These are phyloP conservation scores for Stegana nigrithorax DNA, from an alignment of 2,888 invertebrate genomes.

Conservation along the genomic window DNA sequence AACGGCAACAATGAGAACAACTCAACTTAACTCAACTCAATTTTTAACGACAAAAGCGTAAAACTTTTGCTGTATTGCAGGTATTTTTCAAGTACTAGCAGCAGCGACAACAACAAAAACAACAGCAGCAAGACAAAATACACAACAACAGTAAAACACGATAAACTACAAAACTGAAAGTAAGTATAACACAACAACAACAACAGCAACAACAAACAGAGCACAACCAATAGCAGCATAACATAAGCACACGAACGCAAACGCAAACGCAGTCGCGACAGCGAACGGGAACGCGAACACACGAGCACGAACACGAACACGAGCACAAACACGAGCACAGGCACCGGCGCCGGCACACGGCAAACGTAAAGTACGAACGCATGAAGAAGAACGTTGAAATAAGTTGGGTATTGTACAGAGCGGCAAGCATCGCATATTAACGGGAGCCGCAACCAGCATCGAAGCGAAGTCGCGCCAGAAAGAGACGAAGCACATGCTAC, in stretches of 20 bases:
- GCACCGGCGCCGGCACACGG: too few species aligned
- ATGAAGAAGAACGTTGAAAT: too few species aligned
- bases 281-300: conserved; percentile 27
- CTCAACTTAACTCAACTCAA: neutral
- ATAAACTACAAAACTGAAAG: neutral
- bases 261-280: neutral
- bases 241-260: neutral
- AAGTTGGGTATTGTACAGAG: too few species aligned
- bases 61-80: neutral
- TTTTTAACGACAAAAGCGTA: conserved; percentile 4
- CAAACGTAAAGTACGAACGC: too few species aligned
- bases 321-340: conserved; percentile 25
- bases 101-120: neutral
- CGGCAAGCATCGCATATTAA: too few species aligned
- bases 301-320: too few species aligned
- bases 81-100: neutral
- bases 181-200: neutral
- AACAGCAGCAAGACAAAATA: neutral
- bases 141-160: neutral
- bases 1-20: too few species aligned
- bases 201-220: neutral
- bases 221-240: neutral
- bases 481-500: too few species aligned
- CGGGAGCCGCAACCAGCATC: too few species aligned
- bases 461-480: too few species aligned